Percentiles rank a stretch among this genome's conserved stretches.
phyloP scores from a whole-genome alignment of 2,888 invertebrate species.

The Philaethria dido region DNA sequence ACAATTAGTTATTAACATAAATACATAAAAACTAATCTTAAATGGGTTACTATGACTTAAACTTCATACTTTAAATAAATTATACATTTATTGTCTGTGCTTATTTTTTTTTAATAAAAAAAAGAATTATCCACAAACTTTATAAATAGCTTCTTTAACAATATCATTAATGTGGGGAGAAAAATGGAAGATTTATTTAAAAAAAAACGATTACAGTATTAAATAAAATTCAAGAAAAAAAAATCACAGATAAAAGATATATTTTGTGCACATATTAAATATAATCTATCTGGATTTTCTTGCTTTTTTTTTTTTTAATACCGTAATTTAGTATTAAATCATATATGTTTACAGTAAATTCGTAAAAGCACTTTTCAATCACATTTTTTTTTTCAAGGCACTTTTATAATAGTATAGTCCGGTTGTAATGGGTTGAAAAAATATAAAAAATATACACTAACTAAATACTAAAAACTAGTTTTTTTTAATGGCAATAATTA shows the following conservation, averaged over 20 bases:
- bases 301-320: constrained; percentile 19
- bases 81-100: constrained; percentile 26
- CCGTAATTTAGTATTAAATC: constrained; percentile 22
- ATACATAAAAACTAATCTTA: constrained; percentile 29
- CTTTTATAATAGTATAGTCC: constrained; percentile 12
- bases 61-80: constrained; percentile 33
- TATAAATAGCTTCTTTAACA: constrained; percentile 42
- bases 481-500: no score
- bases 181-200: constrained; percentile 56
- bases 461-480: no score
- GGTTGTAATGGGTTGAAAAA: background rate
- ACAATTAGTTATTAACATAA: constrained; percentile 32
- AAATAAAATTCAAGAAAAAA: constrained; percentile 20
- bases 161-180: constrained; percentile 57
- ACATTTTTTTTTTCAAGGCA: constrained; percentile 36
- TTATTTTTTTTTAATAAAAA: background rate
- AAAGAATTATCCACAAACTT: constrained; percentile 16
- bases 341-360: constrained; percentile 33
- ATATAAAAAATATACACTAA: constrained; percentile 5
- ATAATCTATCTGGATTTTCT: constrained; percentile 1
- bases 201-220: constrained; percentile 35
- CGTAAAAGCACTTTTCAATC: constrained; percentile 31
- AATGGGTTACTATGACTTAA: constrained; percentile 9
- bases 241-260: constrained; percentile 2
- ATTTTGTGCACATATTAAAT: background rate